phyloP scores from a whole-genome alignment of 1,140 invertebrate genomes.

The Cherax destructor region DNA sequence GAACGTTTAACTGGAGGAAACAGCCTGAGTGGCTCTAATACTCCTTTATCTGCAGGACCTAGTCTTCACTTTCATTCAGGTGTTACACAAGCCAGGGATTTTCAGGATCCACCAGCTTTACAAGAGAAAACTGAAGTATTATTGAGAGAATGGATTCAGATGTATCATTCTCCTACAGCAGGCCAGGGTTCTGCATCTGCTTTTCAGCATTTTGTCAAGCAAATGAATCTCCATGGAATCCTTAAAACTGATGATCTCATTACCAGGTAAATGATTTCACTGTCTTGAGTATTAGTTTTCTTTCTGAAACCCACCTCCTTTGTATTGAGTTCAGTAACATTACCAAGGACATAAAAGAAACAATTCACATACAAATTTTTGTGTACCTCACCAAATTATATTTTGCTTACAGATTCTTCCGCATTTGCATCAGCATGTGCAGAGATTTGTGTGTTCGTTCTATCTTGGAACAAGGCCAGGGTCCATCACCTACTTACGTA shows the following conservation, averaged over 20 bases:
- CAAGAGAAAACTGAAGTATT: slow-evolving; percentile 97
- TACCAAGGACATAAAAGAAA: too few relatives aligned
- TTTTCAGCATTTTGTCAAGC: slow-evolving; percentile 94
- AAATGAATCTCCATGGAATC: slow-evolving; percentile 98
- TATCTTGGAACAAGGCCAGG: slow-evolving; percentile 77
- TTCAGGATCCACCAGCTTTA: slow-evolving; percentile 94
- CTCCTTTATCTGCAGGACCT: slow-evolving; percentile 75
- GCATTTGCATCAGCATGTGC: slow-evolving; percentile 96
- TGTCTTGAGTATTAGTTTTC: not conserved
- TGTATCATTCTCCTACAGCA: slow-evolving; percentile 88
- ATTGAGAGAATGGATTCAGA: slow-evolving; percentile 94
- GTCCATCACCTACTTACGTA: slow-evolving; percentile 74
- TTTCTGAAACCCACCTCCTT: not conserved
- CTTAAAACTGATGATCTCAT: slow-evolving; percentile 98
- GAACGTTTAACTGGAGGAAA: slow-evolving; percentile 57
- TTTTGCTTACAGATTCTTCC: slow-evolving; percentile 84
- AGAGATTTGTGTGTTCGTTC: slow-evolving; percentile 94
- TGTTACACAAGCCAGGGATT: slow-evolving; percentile 89
- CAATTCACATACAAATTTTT: too few relatives aligned
- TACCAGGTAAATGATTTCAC: slow-evolving; percentile 79
- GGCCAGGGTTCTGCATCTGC: slow-evolving; percentile 93
- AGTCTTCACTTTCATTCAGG: slow-evolving; percentile 95
- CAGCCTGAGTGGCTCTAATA: slow-evolving; percentile 50
- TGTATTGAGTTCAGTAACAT: too few relatives aligned
- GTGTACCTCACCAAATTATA: not conserved